Evolutionary conservation across 2,888 invertebrate genomes (phyloP), one percentile per base, ranked within the genome.

Genomic region (Pimpla rufipes): DNA sequence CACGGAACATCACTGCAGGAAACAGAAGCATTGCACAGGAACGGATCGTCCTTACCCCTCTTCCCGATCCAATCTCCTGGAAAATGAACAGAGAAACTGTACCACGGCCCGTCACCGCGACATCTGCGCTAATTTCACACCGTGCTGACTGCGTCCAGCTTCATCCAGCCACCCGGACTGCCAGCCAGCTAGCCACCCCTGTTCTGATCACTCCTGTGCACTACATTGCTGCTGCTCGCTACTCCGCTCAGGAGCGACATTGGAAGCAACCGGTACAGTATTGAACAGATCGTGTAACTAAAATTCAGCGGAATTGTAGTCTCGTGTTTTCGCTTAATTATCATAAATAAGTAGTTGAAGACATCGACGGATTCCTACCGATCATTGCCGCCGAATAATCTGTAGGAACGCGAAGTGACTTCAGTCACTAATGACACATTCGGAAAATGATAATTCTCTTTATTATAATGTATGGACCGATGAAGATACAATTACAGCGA

Each of bases 121-220:
- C 93, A 93, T 93, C 92, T 93, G 92, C 92, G 92, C 92, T 93
- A 93, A 93, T 93, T 93, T 93, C 93, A 93, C 93, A 93, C 93
- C 90, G 90, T 90, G 90, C 88, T 92, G 92, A 88, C 89, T 89
- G 88, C 88, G 88, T 86, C 83, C 84, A 87, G 86, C 85, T 86
- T 85, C 85, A 81, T 84, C 82, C 86, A 84, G 47, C 68, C 79
- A 80, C 62, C 77, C 77, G 74, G 62, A 67, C 66, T 62, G 59
- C 57, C 62, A 68, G 68, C 55, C 77, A 67, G 68, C 71, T 81
- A 85, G 84, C 85, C 85, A 83, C 67, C 79, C 71, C 52, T 66
- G 71, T 59, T 50, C 62, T 78, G 68, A 78, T 81, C 74, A 42
- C 81, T 74, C 70, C 77, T 68, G 73, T 66, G 81, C 55, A 67